Evolutionary conservation across 2,888 invertebrate genomes (phyloP), one percentile per base, ranked within the genome.

Genomic region (Gastracanthus pulcherrimus): DNA sequence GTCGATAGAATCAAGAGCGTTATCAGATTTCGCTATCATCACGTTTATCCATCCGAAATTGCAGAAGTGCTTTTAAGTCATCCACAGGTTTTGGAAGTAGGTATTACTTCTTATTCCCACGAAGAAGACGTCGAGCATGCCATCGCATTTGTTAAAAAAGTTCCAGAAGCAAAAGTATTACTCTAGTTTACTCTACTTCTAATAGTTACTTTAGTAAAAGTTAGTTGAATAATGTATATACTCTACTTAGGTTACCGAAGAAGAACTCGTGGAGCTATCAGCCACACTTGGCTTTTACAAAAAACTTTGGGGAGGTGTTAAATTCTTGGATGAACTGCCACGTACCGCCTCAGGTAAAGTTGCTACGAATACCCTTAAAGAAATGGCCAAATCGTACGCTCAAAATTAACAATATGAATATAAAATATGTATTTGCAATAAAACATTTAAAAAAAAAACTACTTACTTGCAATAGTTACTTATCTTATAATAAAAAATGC

Each of bases 231-330:
- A 74, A 66, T 11, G 51, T 3, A 13, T 34, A 34, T 19, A 16
- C 36, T 75, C 3, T 11, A 76, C 34, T 11, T 6, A 90, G 90
- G 86, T 90, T 3, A 87, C 87, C 0, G 87, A 87, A 58, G 82
- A 86, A 29, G 90, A 90, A 29, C 76, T 90, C 3, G 62, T 87
- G 0, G 75, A 87, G 26, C 67, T 89, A 0, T 88, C 88, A 0
- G 87, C 85, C 0, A 82, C 69, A 2, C 64, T 90, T 58, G 85
- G 86, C 38, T 89, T 89, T 51, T 55, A 80, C 16, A 87, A 83
- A 78, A 85, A 84, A 74, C 83, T 91, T 2, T 85, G 89, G 51
- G 90, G 85, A 4, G 90, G 90, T 2, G 87, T 90, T 0, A 77
- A 85, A 60, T 89, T 90, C 76, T 7, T 90, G 6, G 83, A 87